A percentile compares a stretch with the other conserved stretches of the same genome.
Evolutionary conservation across 2,797 vertebrate genomes (phyloP).

Genomic region (Lacerta agilis): DNA sequence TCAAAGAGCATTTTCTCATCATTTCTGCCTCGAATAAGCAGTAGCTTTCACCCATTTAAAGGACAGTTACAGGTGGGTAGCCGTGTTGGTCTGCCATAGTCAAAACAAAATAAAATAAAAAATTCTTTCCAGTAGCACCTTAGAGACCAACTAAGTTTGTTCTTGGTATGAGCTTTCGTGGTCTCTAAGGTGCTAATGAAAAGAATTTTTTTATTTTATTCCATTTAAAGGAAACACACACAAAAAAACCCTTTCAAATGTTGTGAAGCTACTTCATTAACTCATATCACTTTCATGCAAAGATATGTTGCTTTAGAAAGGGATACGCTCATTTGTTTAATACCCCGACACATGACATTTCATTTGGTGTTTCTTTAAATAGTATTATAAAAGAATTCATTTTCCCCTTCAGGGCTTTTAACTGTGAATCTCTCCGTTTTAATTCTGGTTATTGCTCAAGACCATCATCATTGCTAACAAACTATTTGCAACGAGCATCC

Average conservation of each 20-base stretch:
- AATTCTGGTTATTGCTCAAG: slow-evolving; percentile 62
- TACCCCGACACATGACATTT: slow-evolving; percentile 64
- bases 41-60: slow-evolving; percentile 23
- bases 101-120: too few species aligned
- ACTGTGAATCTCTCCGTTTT: slow-evolving; percentile 57
- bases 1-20: neutral
- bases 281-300: slow-evolving; percentile 53
- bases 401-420: slow-evolving; percentile 59
- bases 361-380: slow-evolving; percentile 65
- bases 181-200: too few species aligned
- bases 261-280: slow-evolving; percentile 26
- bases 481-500: slow-evolving; percentile 43
- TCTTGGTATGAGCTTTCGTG: too few species aligned
- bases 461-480: slow-evolving; percentile 61
- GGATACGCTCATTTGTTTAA: slow-evolving; percentile 57
- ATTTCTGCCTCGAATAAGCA: neutral
- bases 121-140: too few species aligned
- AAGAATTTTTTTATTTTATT: too few species aligned
- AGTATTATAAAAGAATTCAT: slow-evolving; percentile 67
- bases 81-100: too few species aligned
- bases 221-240: slow-evolving; percentile 46
- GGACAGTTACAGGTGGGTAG: too few species aligned
- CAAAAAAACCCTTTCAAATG: slow-evolving; percentile 19
- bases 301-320: slow-evolving; percentile 59
- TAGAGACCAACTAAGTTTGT: too few species aligned